Base-by-base conservation (phyloP, 2,797 vertebrate species). In the Galago senegalensis region DNA sequence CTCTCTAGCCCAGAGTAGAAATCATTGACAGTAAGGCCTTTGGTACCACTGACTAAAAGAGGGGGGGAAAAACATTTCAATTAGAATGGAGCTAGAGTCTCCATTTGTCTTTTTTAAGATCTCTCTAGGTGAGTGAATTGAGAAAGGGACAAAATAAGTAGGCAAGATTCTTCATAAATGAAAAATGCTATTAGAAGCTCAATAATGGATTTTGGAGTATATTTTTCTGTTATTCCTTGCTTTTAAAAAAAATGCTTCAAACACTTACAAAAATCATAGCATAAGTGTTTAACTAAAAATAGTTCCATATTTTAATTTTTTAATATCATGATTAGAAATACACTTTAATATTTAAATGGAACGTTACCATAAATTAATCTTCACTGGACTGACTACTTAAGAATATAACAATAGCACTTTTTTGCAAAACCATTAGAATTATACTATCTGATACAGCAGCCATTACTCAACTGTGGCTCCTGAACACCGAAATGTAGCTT, bases 1-100 rank as follows among this genome's bases (percentile, higher is more conserved):
- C 96, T 99, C 98, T 99, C 99, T 97, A 99, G 97, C 76, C 99
- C 99, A 53, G 99, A 99, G 90, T 99, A 98, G 93, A 99, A 99
- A 98, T 99, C 99, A 7, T 98, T 99, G 98, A 99, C 99, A 43
- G 99, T 99, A 72, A 99, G 99, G 82, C 99, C 99, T 58, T 99
- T 99, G 14, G 98, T 99, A 58, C 99, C 99, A 92, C 98, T 98
- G 95, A 99, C 99, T 99, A 93, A 87, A 98, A 98, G 34, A 98
- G 72, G 96, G 0, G 96, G 0, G 29, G n/a, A 58, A 96, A 75
- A 96, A 84, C 46, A 72, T 65, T 72, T 73, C 73, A 16, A 2
- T 97, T 93, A 98, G 88, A 95, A 97, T 31, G 13, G 4, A 3
- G 18, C 75, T 25, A 27, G 17, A 85, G 27, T 4, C 91, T 77